phyloP scores from a whole-genome alignment of 2,797 vertebrate species.

The Enteromius trimaculatus region DNA sequence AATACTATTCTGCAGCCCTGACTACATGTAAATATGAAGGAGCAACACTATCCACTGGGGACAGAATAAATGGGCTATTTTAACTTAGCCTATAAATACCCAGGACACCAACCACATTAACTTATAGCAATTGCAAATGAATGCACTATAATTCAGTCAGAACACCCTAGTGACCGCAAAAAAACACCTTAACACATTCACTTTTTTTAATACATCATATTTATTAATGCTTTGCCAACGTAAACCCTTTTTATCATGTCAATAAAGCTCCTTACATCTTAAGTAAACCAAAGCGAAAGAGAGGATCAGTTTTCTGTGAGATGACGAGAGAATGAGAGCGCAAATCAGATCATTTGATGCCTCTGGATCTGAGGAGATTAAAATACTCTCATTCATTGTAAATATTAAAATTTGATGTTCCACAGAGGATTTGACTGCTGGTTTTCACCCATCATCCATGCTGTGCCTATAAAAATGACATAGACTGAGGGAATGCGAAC shows the following conservation, averaged over 20 bases:
- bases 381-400: slow-evolving; percentile 41
- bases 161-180: background rate
- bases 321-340: slow-evolving; percentile 1
- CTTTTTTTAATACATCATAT: background rate
- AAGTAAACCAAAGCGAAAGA: background rate
- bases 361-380: slow-evolving; percentile 43
- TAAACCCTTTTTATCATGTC: slow-evolving; percentile 24
- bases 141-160: background rate
- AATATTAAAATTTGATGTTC: slow-evolving; percentile 42
- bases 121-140: background rate
- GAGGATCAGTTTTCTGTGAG: slow-evolving; percentile 5
- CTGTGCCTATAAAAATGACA: slow-evolving; percentile 39
- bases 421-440: slow-evolving; percentile 33
- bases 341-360: slow-evolving; percentile 42
- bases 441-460: slow-evolving; percentile 36
- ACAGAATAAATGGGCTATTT: background rate
- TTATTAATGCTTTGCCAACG: slow-evolving; percentile 9
- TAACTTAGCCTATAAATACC: background rate
- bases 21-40: background rate
- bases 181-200: background rate
- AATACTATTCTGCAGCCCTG: no score
- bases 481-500: slow-evolving; percentile 21
- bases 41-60: background rate
- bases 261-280: slow-evolving; percentile 19
- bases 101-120: background rate